Percentiles rank a stretch among this genome's conserved stretches.
phyloP scores from a whole-genome alignment of 2,113 vertebrate genomes.

The Neotoma lepida region DNA sequence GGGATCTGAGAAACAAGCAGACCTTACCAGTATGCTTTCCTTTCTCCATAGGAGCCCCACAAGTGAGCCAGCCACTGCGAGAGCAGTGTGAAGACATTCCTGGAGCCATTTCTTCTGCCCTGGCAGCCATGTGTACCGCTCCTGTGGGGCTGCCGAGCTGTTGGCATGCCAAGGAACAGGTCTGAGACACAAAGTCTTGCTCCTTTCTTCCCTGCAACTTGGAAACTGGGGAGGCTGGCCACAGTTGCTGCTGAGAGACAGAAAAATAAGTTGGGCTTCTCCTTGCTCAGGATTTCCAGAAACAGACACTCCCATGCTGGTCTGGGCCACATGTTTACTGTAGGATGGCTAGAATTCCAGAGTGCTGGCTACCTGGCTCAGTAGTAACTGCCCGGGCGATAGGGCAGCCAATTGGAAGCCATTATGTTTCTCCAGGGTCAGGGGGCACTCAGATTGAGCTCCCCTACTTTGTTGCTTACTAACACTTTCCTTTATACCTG shows the following conservation, averaged over 20 bases:
- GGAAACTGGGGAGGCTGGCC: not conserved
- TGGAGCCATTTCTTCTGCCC: constrained; percentile 73
- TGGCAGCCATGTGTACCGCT: constrained; percentile 83
- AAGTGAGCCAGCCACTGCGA: constrained; percentile 58
- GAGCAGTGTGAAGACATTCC: constrained; percentile 66
- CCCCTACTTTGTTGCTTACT: not conserved
- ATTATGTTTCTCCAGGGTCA: not conserved
- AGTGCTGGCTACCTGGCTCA: not conserved
- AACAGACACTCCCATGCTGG: not conserved
- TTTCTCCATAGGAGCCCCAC: constrained; percentile 70
- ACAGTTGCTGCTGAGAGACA: not conserved
- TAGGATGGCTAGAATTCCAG: not conserved
- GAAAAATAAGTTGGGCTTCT: constrained; percentile 29
- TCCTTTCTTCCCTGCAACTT: not conserved
- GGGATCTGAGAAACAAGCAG: not conserved
- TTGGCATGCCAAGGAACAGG: constrained; percentile 85
- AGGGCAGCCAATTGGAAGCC: not conserved
- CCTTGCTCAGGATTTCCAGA: not conserved
- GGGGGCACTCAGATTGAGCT: not conserved
- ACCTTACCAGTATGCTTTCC: not conserved
- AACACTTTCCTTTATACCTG: not conserved
- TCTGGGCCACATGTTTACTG: not conserved
- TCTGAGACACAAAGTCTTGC: constrained; percentile 58
- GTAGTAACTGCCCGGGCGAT: not conserved
- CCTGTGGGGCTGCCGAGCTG: constrained; percentile 79